phyloP scores from a whole-genome alignment of 1,140 invertebrate species.

The Hypothenemus hampei region DNA sequence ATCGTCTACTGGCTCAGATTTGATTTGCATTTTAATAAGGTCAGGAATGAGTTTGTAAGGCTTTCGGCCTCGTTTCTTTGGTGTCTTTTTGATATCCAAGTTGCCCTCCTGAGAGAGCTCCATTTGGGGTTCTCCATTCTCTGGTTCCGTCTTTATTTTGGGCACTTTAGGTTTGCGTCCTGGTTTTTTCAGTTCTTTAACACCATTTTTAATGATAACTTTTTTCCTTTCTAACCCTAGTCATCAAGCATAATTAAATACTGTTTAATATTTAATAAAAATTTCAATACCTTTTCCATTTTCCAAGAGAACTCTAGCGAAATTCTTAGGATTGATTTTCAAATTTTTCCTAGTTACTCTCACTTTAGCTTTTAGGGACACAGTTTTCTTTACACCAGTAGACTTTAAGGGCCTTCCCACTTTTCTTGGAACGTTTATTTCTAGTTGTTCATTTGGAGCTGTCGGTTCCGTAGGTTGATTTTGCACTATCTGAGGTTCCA shows the following conservation, averaged over 20 bases:
- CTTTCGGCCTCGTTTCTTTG: slow-evolving; percentile 30
- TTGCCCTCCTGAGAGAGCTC: slow-evolving; percentile 37
- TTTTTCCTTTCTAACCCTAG: slow-evolving; percentile 36
- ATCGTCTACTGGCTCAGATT: slow-evolving; percentile 16
- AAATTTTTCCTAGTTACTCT: slow-evolving; percentile 28
- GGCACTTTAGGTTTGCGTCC: slow-evolving; percentile 17
- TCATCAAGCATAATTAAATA: not conserved
- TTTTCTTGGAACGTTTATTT: slow-evolving; percentile 23
- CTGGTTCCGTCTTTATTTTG: slow-evolving; percentile 20
- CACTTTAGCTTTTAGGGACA: slow-evolving; percentile 38
- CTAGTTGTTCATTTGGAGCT: not conserved
- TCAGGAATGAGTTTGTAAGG: slow-evolving; percentile 3
- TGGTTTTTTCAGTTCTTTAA: slow-evolving; percentile 28
- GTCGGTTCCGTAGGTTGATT: not conserved
- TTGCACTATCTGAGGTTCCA: slow-evolving; percentile 14
- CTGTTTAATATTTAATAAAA: not conserved
- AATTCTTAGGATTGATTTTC: slow-evolving; percentile 35
- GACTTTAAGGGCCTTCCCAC: slow-evolving; percentile 1
- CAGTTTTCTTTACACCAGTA: slow-evolving; percentile 5
- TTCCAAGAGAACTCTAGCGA: slow-evolving; percentile 34
- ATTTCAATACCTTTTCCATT: slow-evolving; percentile 30
- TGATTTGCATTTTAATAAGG: slow-evolving; percentile 23
- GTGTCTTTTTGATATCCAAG: slow-evolving; percentile 26
- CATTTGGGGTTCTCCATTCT: slow-evolving; percentile 29
- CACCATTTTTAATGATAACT: slow-evolving; percentile 39